Evolutionary conservation across 1,140 invertebrate genomes (phyloP).

Genomic region (Sitodiplosis mosellana): DNA sequence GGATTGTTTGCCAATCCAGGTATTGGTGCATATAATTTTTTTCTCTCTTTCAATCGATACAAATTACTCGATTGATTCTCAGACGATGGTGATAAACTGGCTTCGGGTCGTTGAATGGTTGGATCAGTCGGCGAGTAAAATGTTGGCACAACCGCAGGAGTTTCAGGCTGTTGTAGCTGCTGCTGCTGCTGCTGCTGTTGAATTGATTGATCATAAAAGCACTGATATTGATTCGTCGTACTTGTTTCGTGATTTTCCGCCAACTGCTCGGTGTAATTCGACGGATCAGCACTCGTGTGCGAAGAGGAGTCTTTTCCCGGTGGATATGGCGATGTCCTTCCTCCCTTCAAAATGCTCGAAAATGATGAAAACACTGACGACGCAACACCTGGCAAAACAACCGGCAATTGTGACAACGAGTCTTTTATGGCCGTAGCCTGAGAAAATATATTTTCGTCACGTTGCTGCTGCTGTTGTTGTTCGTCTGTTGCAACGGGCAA

Average conservation of each 20-base stretch:
- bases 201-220: neutral
- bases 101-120: neutral
- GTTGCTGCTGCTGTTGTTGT: slow-evolving; percentile 9
- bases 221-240: neutral
- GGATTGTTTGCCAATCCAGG: slow-evolving; percentile 28
- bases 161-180: neutral
- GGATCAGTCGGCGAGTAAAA: slow-evolving; percentile 19
- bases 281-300: neutral
- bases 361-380: slow-evolving; percentile 37
- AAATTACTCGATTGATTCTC: slow-evolving; percentile 19
- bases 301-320: slow-evolving; percentile 10
- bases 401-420: slow-evolving; percentile 31
- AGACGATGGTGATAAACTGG: slow-evolving; percentile 11
- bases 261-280: neutral
- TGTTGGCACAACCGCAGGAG: slow-evolving; percentile 15
- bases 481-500: slow-evolving; percentile 3
- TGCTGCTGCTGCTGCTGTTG: neutral
- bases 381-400: slow-evolving; percentile 31
- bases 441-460: slow-evolving; percentile 23
- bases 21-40: slow-evolving; percentile 36
- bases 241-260: neutral
- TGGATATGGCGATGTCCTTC: slow-evolving; percentile 4
- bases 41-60: slow-evolving; percentile 31
- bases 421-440: slow-evolving; percentile 26
- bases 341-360: slow-evolving; percentile 26